Evolutionary conservation across 2,113 vertebrate species (phyloP), one percentile per base, ranked within the genome.

Genomic region (Proterorhinus semilunaris): DNA sequence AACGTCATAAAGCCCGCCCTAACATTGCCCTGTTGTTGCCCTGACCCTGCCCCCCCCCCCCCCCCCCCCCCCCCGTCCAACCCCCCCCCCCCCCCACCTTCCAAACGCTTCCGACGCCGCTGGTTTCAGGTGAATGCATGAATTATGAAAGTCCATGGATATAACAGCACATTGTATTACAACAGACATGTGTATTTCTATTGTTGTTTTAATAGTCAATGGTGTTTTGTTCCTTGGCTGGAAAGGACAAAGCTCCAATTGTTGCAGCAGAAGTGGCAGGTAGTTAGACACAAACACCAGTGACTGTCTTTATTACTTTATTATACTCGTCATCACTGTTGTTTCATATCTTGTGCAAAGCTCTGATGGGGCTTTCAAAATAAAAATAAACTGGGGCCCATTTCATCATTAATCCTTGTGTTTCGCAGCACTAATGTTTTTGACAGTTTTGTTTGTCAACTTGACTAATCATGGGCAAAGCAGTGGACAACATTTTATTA

Each of bases 311-410:
- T 47, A 47, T 47, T 8, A 47, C 10, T 47, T 2, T 47, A 10
- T 47, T 47, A 51, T 51, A 51, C 57, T 6, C n/a, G 3, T 2
- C 53, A 52, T n/a, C 4, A 1, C 43, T 65, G 55, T 51, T n/a
- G 11, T 66, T 79, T 52, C 64, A 90, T 96, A 98, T 94, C 96
- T 99, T 62, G 96, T 98, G 88, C 96, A 98, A 91, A 98, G 98
- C 91, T 99, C 98, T 21, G 97, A 98, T 55, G 97, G 98, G 84
- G 96, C 96, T 87, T 99, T 96, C 59, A 99, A 99, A 93, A 94
- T 75, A 95, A 96, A 92, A 89, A 9, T n/a, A 52, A 79, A 74
- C 79, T 54, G 83, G 52, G 8, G 0, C 27, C 62, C 44, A 54
- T 72, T 66, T 76, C 12, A 55, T 36, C 46, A 72, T 69, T 13